These are phyloP conservation scores for Gasteruption jaculator DNA, from an alignment of 2,888 invertebrate genomes.

Conservation along the genomic window DNA sequence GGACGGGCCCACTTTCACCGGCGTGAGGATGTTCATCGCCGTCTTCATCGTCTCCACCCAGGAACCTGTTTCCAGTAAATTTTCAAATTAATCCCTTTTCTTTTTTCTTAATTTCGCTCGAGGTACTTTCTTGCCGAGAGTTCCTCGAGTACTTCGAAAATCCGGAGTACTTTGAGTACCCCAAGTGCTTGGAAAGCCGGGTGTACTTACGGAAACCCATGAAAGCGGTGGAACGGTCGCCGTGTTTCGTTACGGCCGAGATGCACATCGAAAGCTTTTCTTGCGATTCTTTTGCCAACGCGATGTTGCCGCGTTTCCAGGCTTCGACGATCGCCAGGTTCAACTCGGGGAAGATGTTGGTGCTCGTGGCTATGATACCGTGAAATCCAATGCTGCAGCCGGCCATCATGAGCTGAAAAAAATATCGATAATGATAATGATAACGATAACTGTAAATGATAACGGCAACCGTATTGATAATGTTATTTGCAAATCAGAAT, in stretches of 20 bases:
- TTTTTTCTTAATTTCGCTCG: constrained; percentile 12
- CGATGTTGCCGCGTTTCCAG: constrained; percentile 53
- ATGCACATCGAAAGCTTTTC: constrained; percentile 46
- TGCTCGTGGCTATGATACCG: constrained; percentile 68
- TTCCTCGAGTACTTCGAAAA: too few relatives aligned
- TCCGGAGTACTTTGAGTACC: too few relatives aligned
- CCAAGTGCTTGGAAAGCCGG: too few relatives aligned
- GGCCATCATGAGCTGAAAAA: constrained; percentile 61
- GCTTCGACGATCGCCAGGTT: constrained; percentile 58
- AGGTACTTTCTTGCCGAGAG: too few relatives aligned
- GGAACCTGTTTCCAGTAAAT: constrained; percentile 53
- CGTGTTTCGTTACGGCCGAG: constrained; percentile 46
- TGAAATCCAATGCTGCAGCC: constrained; percentile 67
- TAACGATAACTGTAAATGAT: too few relatives aligned
- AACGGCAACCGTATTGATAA: neutral
- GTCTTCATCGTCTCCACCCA: constrained; percentile 71
- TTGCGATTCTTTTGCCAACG: constrained; percentile 56
- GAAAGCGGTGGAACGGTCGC: too few relatives aligned
- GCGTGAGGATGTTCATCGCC: constrained; percentile 61
- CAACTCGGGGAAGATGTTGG: constrained; percentile 63
- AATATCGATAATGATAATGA: constrained; percentile 11
- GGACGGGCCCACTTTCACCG: constrained; percentile 62
- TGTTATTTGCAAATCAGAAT: neutral
- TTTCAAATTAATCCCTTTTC: neutral
- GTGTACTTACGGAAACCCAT: too few relatives aligned